A percentile compares a stretch with the other conserved stretches of the same genome.
Conservation (phyloP, 2,113 vertebrate genomes). For the Canis aureus region DNA sequence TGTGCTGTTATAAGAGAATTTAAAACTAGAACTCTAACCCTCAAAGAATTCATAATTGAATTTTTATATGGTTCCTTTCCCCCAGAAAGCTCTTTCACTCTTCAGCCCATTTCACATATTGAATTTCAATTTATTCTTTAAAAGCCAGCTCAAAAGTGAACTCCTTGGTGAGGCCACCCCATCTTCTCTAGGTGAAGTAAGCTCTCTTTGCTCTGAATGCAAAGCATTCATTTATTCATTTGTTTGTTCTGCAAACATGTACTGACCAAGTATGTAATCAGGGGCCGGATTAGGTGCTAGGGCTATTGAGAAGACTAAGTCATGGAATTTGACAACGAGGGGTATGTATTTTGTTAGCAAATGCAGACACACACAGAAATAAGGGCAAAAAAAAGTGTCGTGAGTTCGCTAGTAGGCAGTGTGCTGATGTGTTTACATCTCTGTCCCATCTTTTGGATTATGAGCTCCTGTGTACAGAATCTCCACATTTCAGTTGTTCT, state of each 20-base stretch:
- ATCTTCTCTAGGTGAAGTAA: neutral
- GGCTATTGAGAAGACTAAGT: neutral
- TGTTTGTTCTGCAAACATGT: neutral
- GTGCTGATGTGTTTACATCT: neutral
- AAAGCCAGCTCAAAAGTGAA: neutral
- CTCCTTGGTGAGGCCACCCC: neutral
- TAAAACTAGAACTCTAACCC: neutral
- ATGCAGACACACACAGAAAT: neutral
- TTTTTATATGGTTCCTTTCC: neutral
- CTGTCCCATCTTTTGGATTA: neutral
- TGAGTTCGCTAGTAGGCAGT: neutral
- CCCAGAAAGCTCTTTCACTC: neutral
- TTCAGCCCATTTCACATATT: neutral
- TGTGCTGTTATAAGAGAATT: neutral
- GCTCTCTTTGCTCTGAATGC: neutral
- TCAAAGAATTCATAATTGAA: conserved; percentile 11
- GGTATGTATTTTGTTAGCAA: neutral
- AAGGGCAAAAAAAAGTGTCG: neutral
- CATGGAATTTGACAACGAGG: neutral
- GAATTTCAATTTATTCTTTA: conserved; percentile 25
- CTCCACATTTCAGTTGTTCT: neutral
- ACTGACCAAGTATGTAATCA: neutral
- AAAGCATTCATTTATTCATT: neutral
- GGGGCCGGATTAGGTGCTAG: neutral
- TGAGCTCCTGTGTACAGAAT: neutral